Evolutionary conservation across 2,797 vertebrate species (phyloP).

Genomic region (Sebastes diploproa): DNA sequence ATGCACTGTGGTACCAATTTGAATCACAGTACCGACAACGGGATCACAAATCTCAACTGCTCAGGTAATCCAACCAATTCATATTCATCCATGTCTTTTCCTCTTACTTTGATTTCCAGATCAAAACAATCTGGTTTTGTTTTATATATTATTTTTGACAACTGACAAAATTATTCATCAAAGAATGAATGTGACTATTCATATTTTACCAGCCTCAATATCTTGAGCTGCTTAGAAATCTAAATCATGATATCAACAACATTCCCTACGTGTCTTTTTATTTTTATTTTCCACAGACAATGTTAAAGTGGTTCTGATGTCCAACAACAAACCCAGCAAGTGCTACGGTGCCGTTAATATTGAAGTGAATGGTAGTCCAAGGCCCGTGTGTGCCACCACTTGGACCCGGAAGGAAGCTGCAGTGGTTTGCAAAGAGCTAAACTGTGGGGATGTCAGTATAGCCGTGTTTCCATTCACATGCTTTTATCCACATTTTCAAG

Average conservation of each 20-base stretch:
- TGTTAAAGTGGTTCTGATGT: constrained; percentile 1
- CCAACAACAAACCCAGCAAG: accelerated
- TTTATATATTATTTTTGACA: neutral
- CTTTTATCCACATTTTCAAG: neutral
- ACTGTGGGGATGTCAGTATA: constrained; percentile 40
- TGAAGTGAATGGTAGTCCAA: accelerated
- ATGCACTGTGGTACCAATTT: constrained; percentile 50
- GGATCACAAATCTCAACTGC: constrained; percentile 32
- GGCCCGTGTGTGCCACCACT: neutral
- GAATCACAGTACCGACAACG: accelerated
- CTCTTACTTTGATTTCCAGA: neutral
- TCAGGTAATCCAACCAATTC: constrained; percentile 51
- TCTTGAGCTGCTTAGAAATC: neutral
- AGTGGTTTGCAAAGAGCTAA: constrained; percentile 66
- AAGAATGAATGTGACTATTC: neutral
- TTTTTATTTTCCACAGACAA: constrained; percentile 20
- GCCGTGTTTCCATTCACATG: neutral
- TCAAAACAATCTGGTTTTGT: neutral
- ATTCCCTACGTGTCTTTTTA: neutral
- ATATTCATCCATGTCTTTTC: neutral
- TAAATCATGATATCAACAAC: neutral
- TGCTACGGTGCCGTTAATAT: constrained; percentile 57
- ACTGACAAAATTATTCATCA: neutral
- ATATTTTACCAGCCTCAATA: neutral
- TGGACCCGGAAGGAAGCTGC: accelerated